Conservation (phyloP, 2,888 invertebrate species). For the Archips xylosteana region DNA sequence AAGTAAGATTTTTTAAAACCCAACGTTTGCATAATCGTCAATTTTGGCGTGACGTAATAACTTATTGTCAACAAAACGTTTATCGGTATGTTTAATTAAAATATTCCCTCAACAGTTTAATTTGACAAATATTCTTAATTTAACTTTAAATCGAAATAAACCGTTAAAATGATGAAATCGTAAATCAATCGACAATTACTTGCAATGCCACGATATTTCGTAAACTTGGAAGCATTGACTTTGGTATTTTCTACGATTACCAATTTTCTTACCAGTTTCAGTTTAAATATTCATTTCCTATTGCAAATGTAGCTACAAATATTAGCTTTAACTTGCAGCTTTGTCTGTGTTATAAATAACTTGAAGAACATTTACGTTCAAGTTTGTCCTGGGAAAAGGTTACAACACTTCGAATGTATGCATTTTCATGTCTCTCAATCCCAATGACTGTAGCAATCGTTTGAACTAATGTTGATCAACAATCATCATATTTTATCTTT, state of each 20-base stretch:
- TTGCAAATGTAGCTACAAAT: not conserved
- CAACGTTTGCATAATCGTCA: too few species aligned
- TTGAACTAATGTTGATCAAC: not conserved
- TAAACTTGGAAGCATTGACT: slow-evolving; percentile 6
- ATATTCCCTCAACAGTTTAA: too few species aligned
- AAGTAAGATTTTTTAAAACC: too few species aligned
- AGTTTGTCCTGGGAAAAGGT: too few species aligned
- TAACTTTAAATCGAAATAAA: not conserved
- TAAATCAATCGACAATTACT: slow-evolving; percentile 21
- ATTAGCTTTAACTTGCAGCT: not conserved
- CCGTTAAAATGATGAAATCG: slow-evolving; percentile 9
- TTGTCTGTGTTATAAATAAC: too few species aligned
- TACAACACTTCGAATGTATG: not conserved
- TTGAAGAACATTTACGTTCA: too few species aligned
- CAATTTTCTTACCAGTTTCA: not conserved
- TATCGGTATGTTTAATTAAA: too few species aligned
- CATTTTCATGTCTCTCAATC: not conserved
- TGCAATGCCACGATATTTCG: slow-evolving; percentile 21
- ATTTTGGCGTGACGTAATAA: too few species aligned
- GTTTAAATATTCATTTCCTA: not conserved
- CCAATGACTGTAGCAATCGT: not conserved
- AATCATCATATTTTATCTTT: slow-evolving; percentile 12
- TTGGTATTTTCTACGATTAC: not conserved
- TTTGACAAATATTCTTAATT: not conserved
- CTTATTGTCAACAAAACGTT: too few species aligned